phyloP scores from a whole-genome alignment of 2,888 invertebrate genomes.

The Listrodromus nycthemerus region DNA sequence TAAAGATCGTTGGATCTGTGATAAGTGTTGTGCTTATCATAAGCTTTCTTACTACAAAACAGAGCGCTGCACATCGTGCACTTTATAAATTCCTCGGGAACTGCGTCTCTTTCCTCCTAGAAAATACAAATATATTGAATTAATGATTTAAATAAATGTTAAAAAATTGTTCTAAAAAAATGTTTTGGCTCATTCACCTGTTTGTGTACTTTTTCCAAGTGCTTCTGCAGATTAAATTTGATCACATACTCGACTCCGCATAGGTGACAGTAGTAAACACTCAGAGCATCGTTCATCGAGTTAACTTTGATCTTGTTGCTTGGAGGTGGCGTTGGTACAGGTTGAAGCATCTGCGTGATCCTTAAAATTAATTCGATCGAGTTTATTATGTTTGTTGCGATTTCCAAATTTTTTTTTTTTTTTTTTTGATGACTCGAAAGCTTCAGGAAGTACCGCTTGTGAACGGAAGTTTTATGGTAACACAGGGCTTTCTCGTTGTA shows the following conservation, averaged over 20 bases:
- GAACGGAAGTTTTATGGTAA: slow-evolving; percentile 86
- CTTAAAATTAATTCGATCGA: slow-evolving; percentile 70
- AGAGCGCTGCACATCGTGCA: slow-evolving; percentile 89
- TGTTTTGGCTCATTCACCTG: slow-evolving; percentile 70
- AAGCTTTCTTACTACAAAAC: slow-evolving; percentile 88
- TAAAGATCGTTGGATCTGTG: slow-evolving; percentile 88
- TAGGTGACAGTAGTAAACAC: slow-evolving; percentile 86
- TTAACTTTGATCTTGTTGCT: slow-evolving; percentile 86
- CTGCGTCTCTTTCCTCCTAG: slow-evolving; percentile 85
- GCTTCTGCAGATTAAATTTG: slow-evolving; percentile 88
- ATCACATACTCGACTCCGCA: slow-evolving; percentile 89
- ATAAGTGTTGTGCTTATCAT: slow-evolving; percentile 87
- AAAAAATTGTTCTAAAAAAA: too few relatives aligned
- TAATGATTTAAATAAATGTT: too few relatives aligned
- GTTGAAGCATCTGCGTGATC: slow-evolving; percentile 84
- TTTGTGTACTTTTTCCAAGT: slow-evolving; percentile 80
- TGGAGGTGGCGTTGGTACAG: slow-evolving; percentile 85
- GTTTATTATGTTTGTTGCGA: background rate
- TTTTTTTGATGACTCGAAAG: background rate
- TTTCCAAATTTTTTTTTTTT: slow-evolving; percentile 15
- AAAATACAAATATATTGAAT: background rate
- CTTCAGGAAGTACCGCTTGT: slow-evolving; percentile 82
- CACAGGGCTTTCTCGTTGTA: slow-evolving; percentile 85
- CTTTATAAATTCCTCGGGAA: slow-evolving; percentile 86
- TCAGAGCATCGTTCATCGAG: slow-evolving; percentile 85